These are phyloP conservation scores for Trochalopteron elliotii DNA, from an alignment of 2,113 vertebrate species.

Conservation along the genomic window DNA sequence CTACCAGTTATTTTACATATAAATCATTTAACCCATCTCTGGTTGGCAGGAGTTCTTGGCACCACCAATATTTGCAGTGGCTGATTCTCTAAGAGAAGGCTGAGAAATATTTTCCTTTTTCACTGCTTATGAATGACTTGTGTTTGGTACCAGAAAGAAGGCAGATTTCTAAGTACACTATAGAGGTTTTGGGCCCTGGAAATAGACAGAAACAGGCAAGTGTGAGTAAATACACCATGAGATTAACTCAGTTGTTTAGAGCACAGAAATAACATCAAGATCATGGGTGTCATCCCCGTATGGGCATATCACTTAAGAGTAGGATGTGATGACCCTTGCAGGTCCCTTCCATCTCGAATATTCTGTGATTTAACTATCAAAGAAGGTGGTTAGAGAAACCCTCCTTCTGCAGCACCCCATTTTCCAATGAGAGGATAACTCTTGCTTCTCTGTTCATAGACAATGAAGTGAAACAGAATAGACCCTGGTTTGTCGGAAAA, in stretches of 20 bases:
- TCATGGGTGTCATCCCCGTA: neutral
- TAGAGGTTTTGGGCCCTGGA: neutral
- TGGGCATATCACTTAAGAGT: neutral
- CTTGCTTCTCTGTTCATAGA: neutral
- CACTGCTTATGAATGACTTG: neutral
- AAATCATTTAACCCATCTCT: neutral
- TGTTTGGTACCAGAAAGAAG: neutral
- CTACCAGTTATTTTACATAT: neutral
- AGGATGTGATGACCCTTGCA: neutral
- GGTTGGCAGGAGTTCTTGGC: neutral
- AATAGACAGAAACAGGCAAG: neutral
- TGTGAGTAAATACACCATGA: neutral
- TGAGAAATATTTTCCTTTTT: neutral
- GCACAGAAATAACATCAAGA: neutral
- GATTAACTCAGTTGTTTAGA: neutral
- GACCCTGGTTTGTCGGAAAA: neutral
- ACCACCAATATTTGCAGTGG: neutral
- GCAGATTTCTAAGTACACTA: neutral
- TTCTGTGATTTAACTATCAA: neutral
- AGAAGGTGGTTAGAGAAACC: neutral
- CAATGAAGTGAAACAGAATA: neutral
- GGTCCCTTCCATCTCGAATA: neutral
- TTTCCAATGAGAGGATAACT: neutral
- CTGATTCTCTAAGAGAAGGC: neutral
- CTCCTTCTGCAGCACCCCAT: neutral